Percentiles rank a stretch among this genome's conserved stretches.
Evolutionary conservation across 2,888 invertebrate genomes (phyloP).

Genomic region (Piscicola geometra): DNA sequence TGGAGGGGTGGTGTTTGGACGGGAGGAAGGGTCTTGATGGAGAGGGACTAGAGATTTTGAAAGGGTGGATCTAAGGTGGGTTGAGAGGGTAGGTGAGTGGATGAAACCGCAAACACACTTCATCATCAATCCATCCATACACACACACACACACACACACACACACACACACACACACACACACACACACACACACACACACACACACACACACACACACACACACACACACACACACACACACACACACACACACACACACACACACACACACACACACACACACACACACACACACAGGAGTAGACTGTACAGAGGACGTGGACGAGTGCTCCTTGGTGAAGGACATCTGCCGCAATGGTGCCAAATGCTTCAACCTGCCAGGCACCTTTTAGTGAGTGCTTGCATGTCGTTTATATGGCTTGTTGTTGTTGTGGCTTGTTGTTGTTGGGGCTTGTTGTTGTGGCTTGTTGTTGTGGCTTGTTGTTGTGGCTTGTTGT

Average conservation of each 20-base stretch:
- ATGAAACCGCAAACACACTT: too few species aligned
- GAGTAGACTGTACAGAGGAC: background rate
- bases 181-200: background rate
- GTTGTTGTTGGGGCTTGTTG: too few species aligned
- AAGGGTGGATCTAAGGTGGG: too few species aligned
- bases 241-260: background rate
- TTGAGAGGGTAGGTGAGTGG: too few species aligned
- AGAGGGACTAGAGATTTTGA: too few species aligned
- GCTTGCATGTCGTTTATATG: too few species aligned
- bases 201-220: background rate
- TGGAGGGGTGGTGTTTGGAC: too few species aligned
- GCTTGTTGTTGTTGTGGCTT: background rate
- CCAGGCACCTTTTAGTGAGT: background rate
- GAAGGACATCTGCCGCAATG: background rate
- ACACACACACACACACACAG: background rate
- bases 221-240: background rate
- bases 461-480: too few species aligned
- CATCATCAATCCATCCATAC: too few species aligned
- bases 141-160: too few species aligned
- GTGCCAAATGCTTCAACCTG: background rate
- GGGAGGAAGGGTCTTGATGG: too few species aligned
- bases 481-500: too few species aligned
- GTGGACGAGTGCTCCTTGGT: background rate
- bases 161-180: background rate
- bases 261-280: background rate